Conservation (phyloP, 2,797 vertebrate genomes). For the Masticophis lateralis region DNA sequence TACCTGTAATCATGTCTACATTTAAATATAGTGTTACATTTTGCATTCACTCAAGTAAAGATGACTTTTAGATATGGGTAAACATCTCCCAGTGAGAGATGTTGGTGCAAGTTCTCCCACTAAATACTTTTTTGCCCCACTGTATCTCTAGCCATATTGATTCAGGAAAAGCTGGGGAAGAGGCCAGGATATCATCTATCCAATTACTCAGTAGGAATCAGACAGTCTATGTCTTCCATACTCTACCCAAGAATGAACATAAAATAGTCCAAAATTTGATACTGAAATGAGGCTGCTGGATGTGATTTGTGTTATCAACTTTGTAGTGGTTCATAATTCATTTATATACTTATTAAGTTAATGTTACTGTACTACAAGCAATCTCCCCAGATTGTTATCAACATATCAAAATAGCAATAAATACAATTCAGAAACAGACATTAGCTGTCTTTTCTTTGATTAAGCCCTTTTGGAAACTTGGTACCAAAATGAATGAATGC, state of each 20-base stretch:
- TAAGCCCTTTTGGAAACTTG: neutral
- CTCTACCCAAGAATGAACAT: neutral
- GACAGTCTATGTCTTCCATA: neutral
- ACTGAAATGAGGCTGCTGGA: neutral
- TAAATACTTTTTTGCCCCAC: no score
- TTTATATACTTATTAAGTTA: neutral
- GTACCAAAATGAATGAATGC: neutral
- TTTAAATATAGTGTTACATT: conserved; percentile 15
- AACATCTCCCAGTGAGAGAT: conserved; percentile 42
- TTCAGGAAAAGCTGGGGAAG: neutral
- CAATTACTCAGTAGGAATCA: neutral
- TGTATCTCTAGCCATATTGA: neutral
- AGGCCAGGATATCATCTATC: neutral
- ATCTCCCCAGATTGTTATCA: neutral
- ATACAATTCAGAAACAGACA: neutral
- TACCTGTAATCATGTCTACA: conserved; percentile 32
- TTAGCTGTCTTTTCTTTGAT: neutral
- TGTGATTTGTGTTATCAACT: neutral
- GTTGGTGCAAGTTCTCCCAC: no score
- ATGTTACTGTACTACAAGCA: neutral
- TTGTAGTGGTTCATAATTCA: neutral
- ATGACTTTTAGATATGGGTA: conserved; percentile 35
- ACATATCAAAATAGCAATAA: neutral
- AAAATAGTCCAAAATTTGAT: neutral
- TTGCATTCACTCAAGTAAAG: conserved; percentile 8